phyloP scores from a whole-genome alignment of 1,140 invertebrate species.

The Hypothenemus hampei region DNA sequence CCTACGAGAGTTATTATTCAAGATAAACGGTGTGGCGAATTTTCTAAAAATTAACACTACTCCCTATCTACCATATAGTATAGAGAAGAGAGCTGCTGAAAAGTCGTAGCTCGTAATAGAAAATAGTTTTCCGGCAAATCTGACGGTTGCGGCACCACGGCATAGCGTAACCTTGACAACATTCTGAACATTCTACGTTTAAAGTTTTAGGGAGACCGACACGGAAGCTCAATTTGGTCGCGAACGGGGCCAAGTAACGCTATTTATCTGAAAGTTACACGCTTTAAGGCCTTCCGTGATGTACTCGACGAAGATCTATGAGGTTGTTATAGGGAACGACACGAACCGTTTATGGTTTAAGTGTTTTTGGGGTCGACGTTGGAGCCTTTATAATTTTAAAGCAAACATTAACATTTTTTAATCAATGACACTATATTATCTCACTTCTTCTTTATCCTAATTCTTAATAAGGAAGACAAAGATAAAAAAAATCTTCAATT shows the following conservation, averaged over 20 bases:
- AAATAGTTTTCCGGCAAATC: background rate
- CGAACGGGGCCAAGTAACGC: background rate
- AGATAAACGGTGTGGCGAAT: background rate
- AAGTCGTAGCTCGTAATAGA: background rate
- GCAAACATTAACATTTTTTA: no score
- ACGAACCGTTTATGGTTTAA: background rate
- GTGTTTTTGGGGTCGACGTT: background rate
- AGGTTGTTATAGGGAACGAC: no score
- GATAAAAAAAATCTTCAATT: no score
- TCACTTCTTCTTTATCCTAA: no score
- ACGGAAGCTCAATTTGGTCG: background rate
- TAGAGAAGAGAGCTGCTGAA: no score
- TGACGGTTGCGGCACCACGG: no score
- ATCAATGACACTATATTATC: no score
- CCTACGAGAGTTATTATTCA: slow-evolving; percentile 1
- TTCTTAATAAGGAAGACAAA: no score
- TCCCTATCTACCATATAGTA: background rate
- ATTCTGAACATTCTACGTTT: background rate
- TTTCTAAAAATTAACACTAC: background rate
- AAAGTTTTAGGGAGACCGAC: background rate
- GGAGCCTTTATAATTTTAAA: no score
- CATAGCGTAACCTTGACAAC: background rate
- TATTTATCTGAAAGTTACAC: background rate
- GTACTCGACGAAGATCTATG: background rate
- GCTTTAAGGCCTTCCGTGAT: background rate